Evolutionary conservation across 1,140 invertebrate species (phyloP).

Genomic region (Drosophila pallidifrons): DNA sequence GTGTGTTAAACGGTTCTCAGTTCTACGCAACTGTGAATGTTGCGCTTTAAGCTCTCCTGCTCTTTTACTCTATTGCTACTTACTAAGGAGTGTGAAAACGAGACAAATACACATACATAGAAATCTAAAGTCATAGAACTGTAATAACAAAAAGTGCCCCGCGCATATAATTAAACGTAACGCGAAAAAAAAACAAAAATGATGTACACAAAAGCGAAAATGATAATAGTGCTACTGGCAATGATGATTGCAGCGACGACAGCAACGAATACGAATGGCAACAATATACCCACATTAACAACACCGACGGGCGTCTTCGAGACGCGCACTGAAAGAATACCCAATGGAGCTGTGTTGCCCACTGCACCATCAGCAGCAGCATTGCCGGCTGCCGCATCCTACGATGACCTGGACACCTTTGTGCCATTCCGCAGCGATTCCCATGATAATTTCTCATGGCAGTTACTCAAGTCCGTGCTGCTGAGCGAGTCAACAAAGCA

Average conservation of each 20-base stretch:
- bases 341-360: constrained; percentile 12
- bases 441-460: constrained; percentile 88
- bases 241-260: constrained; percentile 21
- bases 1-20: constrained; percentile 65
- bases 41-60: constrained; percentile 24
- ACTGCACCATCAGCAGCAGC: not conserved
- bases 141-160: constrained; percentile 32
- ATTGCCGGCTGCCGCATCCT: constrained; percentile 31
- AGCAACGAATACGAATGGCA: constrained; percentile 39
- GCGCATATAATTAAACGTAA: constrained; percentile 14
- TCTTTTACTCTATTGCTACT: constrained; percentile 8
- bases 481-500: constrained; percentile 86
- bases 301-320: constrained; percentile 74
- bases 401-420: constrained; percentile 86
- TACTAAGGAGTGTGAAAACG: constrained; percentile 40
- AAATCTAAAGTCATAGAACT: constrained; percentile 7
- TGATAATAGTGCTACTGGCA: constrained; percentile 54
- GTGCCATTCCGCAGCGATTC: constrained; percentile 86
- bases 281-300: constrained; percentile 62
- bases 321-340: constrained; percentile 61
- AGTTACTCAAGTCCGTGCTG: constrained; percentile 86
- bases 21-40: constrained; percentile 20
- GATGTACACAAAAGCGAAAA: constrained; percentile 47
- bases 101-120: constrained; percentile 15
- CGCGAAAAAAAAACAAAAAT: constrained; percentile 6